A percentile compares a stretch with the other conserved stretches of the same genome.
phyloP scores from a whole-genome alignment of 2,888 invertebrate genomes.

The Plagiodera versicolora region DNA sequence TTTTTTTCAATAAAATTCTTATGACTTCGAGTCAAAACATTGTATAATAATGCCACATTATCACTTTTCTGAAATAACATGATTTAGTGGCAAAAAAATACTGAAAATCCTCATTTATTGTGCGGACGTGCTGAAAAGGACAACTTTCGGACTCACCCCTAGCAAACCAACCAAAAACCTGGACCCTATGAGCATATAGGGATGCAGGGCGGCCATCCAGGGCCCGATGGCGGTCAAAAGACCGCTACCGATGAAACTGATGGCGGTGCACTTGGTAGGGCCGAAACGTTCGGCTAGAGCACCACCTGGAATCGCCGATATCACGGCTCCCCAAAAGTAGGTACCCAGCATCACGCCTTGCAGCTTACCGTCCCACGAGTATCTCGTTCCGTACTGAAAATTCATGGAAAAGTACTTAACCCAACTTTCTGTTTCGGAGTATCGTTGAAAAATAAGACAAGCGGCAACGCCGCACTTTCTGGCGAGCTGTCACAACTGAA shows the following conservation, averaged over 20 bases:
- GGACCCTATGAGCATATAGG: conserved; percentile 57
- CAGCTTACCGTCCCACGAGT: conserved; percentile 62
- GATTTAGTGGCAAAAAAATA: no score
- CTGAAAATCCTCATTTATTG: no score
- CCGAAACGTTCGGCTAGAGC: conserved; percentile 67
- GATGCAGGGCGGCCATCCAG: conserved; percentile 60
- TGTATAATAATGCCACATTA: no score
- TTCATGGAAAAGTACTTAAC: no score
- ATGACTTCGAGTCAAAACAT: no score
- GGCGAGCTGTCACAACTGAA: no score
- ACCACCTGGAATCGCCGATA: conserved; percentile 67
- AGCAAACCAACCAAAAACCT: conserved; percentile 65
- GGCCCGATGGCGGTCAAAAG: conserved; percentile 65
- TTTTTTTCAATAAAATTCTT: no score
- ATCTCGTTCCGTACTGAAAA: conserved; percentile 56
- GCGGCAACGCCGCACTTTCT: no score
- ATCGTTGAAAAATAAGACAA: no score
- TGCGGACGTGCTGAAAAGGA: no score
- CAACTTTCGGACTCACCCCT: conserved; percentile 64
- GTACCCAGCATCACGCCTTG: conserved; percentile 68
- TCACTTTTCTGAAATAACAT: no score
- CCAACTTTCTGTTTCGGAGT: no score
- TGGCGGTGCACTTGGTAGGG: conserved; percentile 61
- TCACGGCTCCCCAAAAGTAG: conserved; percentile 72
- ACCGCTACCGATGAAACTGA: conserved; percentile 58